Percentiles rank a stretch among this genome's conserved stretches.
Conservation (phyloP, 2,113 vertebrate species). For the Gnathonemus echidnorhynchus region DNA sequence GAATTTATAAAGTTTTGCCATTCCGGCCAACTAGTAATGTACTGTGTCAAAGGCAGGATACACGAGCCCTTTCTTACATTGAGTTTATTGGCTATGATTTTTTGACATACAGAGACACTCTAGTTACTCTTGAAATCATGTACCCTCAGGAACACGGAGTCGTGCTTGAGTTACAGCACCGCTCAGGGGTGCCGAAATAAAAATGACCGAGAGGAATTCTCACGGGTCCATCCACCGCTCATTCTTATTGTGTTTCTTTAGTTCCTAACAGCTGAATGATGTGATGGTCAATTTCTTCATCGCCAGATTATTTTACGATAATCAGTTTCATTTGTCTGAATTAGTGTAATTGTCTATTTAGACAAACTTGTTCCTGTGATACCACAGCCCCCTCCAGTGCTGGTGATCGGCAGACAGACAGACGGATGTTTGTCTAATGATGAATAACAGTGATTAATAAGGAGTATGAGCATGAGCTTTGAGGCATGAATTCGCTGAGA, state of each 20-base stretch:
- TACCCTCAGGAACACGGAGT: background rate
- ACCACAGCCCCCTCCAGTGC: background rate
- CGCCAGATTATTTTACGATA: background rate
- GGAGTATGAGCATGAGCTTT: background rate
- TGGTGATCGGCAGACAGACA: background rate
- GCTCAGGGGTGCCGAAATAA: background rate
- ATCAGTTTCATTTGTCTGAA: background rate
- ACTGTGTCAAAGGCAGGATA: background rate
- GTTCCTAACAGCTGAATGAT: background rate
- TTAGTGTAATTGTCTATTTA: background rate
- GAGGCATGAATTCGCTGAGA: background rate
- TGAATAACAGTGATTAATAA: background rate
- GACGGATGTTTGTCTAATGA: background rate
- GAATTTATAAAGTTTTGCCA: background rate
- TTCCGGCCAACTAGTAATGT: background rate
- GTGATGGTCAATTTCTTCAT: background rate
- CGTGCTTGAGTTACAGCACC: background rate
- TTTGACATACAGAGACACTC: background rate
- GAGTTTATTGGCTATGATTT: background rate
- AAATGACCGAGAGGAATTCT: background rate
- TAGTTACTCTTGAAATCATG: background rate
- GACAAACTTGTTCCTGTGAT: background rate
- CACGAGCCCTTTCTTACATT: background rate
- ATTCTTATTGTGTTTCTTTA: background rate
- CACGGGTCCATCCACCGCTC: background rate